Percentiles rank a stretch among this genome's conserved stretches.
These are phyloP conservation scores for Empis stercorea DNA, from an alignment of 2,888 invertebrate genomes.

Conservation along the genomic window DNA sequence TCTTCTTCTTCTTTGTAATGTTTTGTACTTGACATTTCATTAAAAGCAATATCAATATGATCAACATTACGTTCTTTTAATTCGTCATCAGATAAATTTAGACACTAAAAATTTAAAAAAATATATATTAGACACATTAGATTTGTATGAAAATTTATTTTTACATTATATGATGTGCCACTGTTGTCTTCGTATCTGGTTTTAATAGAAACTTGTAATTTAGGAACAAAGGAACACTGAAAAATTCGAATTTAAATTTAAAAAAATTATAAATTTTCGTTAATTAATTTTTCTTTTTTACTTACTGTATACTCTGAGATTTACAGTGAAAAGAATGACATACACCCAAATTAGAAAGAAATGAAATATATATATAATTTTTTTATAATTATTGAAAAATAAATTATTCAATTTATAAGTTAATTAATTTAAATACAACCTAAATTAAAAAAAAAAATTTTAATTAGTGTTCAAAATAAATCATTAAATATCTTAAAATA, in stretches of 20 bases:
- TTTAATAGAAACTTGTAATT: slow-evolving; percentile 71
- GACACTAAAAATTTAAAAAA: slow-evolving; percentile 47
- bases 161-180: slow-evolving; percentile 79
- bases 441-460: too few relatives aligned
- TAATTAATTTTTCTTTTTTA: slow-evolving; percentile 19
- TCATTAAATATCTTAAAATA: too few relatives aligned
- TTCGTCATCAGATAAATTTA: slow-evolving; percentile 59
- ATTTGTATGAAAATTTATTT: slow-evolving; percentile 22
- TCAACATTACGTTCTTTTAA: slow-evolving; percentile 61
- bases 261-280: slow-evolving; percentile 3
- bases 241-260: slow-evolving; percentile 26
- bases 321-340: neutral
- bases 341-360: neutral
- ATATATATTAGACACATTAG: neutral
- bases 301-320: slow-evolving; percentile 59
- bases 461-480: too few relatives aligned
- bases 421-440: too few relatives aligned
- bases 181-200: slow-evolving; percentile 84
- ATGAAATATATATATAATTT: neutral
- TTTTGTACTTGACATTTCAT: slow-evolving; percentile 62
- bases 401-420: too few relatives aligned
- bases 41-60: slow-evolving; percentile 75
- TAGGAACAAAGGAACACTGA: slow-evolving; percentile 83
- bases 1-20: slow-evolving; percentile 87
- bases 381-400: too few relatives aligned